Evolutionary conservation across 2,113 vertebrate genomes (phyloP).

Genomic region (Smithornis capensis): DNA sequence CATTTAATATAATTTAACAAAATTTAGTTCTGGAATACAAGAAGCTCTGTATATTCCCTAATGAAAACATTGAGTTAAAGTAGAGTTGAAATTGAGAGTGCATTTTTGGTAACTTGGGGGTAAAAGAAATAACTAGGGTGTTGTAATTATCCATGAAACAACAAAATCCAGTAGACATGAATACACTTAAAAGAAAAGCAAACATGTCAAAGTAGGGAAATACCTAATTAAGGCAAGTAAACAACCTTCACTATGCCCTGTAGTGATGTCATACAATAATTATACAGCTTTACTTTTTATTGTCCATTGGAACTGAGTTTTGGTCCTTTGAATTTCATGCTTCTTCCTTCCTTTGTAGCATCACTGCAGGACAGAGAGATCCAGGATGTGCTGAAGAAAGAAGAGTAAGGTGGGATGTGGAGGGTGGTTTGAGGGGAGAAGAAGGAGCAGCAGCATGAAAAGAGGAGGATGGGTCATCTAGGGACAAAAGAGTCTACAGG

Average conservation of each 20-base stretch:
- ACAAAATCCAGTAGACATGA: neutral
- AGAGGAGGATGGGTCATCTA: neutral
- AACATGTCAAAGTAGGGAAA: neutral
- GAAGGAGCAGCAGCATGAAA: neutral
- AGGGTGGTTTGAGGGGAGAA: neutral
- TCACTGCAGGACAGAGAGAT: neutral
- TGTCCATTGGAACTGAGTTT: neutral
- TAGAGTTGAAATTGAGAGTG: neutral
- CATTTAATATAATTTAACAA: neutral
- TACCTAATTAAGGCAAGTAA: constrained; percentile 1
- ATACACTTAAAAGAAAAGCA: neutral
- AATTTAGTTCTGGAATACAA: neutral
- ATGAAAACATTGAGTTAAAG: neutral
- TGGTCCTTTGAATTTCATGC: neutral
- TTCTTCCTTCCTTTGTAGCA: neutral
- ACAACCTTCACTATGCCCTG: neutral
- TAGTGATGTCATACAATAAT: neutral
- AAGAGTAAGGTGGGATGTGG: neutral
- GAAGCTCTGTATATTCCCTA: neutral
- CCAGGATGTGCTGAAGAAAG: neutral
- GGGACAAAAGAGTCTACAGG: neutral
- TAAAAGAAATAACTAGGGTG: neutral
- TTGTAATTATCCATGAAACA: neutral
- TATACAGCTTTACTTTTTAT: neutral
- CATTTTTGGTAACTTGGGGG: neutral